Base-by-base conservation (phyloP, 2,888 invertebrate species). In the Epirrhoe tristata region DNA sequence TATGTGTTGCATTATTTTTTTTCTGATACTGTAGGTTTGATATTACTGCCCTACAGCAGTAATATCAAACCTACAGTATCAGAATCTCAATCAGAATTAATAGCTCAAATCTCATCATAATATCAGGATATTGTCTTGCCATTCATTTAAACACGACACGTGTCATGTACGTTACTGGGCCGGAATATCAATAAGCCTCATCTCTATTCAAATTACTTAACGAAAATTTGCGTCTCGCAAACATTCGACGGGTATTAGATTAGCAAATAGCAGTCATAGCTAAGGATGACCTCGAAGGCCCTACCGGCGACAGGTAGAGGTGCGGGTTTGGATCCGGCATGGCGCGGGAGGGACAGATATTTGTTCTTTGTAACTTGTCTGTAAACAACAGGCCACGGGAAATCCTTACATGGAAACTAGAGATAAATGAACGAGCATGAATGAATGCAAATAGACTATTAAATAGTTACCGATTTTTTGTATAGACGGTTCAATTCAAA, bases 1-100 rank as follows among this genome's bases (percentile, higher is more conserved):
- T 61, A n/a, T n/a, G n/a, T 1, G 12, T 50, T 59, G n/a, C 34
- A 54, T 10, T 14, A 52, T 58, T 63, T 51, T 39, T 3, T 43
- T 39, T 39, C 39, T 12, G 39, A 2, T 39, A 39, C 39, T 5
- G 12, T 24, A 24, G 24, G 24, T n/a, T n/a, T n/a, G n/a, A n/a
- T n/a, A n/a, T n/a, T n/a, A n/a, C n/a, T n/a, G n/a, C n/a, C n/a
- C n/a, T n/a, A n/a, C n/a, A n/a, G n/a, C n/a, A n/a, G n/a, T n/a
- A n/a, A n/a, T n/a, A n/a, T n/a, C n/a, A n/a, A n/a, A n/a, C n/a
- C n/a, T n/a, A n/a, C n/a, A n/a, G n/a, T n/a, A n/a, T n/a, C n/a
- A n/a, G n/a, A n/a, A n/a, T n/a, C n/a, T n/a, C n/a, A n/a, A n/a
- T n/a, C n/a, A n/a, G n/a, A n/a, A n/a, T n/a, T n/a, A n/a, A n/a